Evolutionary conservation across 64 coral and sea anemone genomes (phyloP).

Genomic region (Platygyra sinensis): DNA sequence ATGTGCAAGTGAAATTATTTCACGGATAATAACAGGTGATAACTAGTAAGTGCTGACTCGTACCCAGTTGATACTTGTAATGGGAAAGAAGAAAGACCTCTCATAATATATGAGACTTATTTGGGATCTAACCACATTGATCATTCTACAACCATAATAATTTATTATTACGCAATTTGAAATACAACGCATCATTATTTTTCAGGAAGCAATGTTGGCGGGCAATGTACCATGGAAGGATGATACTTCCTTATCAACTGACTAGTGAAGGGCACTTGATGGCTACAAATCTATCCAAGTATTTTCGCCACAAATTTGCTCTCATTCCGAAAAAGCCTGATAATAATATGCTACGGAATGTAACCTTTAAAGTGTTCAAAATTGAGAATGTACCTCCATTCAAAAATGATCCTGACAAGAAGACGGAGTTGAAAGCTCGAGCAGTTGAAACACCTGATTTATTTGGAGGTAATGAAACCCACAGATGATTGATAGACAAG

Average conservation of each 20-base stretch:
- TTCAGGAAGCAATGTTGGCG: constrained; percentile 11
- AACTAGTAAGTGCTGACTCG: no score
- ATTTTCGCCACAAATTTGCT: constrained; percentile 16
- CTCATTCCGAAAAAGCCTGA: neutral
- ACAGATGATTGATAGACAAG: neutral
- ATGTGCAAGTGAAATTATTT: no score
- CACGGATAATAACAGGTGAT: no score
- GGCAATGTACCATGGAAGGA: neutral
- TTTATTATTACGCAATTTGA: neutral
- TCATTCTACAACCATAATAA: no score
- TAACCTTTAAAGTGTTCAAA: constrained; percentile 7
- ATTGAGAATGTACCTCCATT: neutral
- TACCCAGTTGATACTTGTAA: no score
- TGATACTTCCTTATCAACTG: neutral
- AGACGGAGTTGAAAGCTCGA: neutral
- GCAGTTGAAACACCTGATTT: neutral
- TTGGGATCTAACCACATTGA: no score
- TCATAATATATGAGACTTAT: no score
- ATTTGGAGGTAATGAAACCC: neutral
- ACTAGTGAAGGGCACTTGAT: neutral
- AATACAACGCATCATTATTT: neutral
- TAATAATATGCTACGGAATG: neutral
- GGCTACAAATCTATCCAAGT: constrained; percentile 3
- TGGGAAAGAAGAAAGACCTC: no score
- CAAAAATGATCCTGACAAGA: neutral